Base-by-base conservation (phyloP, 2,888 invertebrate species). In the Tenodera sinensis region DNA sequence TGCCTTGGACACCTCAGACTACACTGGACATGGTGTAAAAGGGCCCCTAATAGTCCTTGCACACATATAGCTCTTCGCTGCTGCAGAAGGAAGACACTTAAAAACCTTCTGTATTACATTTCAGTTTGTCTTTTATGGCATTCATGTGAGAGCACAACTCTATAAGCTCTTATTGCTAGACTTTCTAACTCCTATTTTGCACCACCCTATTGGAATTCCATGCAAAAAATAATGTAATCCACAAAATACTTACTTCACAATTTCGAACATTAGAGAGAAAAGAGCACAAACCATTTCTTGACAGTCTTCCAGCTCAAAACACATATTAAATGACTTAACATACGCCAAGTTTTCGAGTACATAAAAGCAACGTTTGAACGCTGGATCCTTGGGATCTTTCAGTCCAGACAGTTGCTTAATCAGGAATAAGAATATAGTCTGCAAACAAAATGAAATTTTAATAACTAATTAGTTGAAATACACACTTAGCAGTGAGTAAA, bases 301-400 rank as follows among this genome's bases (percentile, higher is more conserved):
- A 92, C 98, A 98, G 94, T 99, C 99, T 93, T 99, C 99, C 90
- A 99, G 94, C 93, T 99, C 99, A 93, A 99, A 98, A 93, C 99
- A 99, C 97, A 99, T 99, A 93, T 99, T 99, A 94, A 99, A 99
- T 0, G 98, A 98, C 93, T 99, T 99, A 81, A 99, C 99, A 93
- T 98, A 99, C 0, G 99, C 98, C 92, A 99, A 94, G 94, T 99
- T 99, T 94, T 99, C 99, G 89, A 99, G 94, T 87, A 99, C 95
- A 93, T 99, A 99, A 94, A 99, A 99, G 94, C 99, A 99, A 91
- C 99, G 95, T 93, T 99, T 99, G 94, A 99, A 99, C 3, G 98
- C 98, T 6, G 99, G 98, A 94, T 99, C 98, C 93, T 99, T 98
- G 0, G 99, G 98, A 94, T 99, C 98, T 92, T 97, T 97, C 34